These are phyloP conservation scores for Protonemura montana DNA, from an alignment of 2,888 invertebrate genomes.

Conservation along the genomic window DNA sequence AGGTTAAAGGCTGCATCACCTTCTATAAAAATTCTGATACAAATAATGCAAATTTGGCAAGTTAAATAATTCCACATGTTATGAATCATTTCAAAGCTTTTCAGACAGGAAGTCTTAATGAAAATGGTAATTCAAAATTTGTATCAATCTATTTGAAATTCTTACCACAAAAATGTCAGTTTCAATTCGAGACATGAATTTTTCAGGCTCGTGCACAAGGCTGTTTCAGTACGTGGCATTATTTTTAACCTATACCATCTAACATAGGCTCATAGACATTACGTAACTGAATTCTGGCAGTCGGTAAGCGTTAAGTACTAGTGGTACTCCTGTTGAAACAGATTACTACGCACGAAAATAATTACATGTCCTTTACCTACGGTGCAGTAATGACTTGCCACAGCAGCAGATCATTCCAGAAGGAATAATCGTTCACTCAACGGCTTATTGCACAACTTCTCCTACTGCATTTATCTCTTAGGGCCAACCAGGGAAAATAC, in stretches of 20 bases:
- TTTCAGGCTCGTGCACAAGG: not conserved
- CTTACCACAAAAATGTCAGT: not conserved
- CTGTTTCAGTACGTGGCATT: not conserved
- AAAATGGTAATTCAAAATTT: not conserved
- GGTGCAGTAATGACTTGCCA: not conserved
- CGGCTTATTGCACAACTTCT: no score
- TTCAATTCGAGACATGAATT: not conserved
- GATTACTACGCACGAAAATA: not conserved
- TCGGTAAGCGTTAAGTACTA: not conserved
- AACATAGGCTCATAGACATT: not conserved
- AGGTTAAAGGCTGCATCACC: no score
- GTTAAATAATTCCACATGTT: not conserved
- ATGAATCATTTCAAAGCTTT: not conserved
- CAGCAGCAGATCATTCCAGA: not conserved
- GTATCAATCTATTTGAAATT: not conserved
- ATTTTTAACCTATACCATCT: not conserved
- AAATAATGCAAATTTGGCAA: not conserved
- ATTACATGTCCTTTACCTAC: not conserved
- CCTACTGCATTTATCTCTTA: no score
- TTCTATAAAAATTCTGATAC: no score
- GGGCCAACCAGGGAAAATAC: no score
- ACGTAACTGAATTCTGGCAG: slow-evolving; percentile 12
- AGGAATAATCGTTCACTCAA: not conserved
- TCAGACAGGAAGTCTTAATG: not conserved
- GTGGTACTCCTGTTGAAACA: not conserved